Base-by-base conservation (phyloP, 1,140 invertebrate species). In the Maconellicoccus hirsutus region DNA sequence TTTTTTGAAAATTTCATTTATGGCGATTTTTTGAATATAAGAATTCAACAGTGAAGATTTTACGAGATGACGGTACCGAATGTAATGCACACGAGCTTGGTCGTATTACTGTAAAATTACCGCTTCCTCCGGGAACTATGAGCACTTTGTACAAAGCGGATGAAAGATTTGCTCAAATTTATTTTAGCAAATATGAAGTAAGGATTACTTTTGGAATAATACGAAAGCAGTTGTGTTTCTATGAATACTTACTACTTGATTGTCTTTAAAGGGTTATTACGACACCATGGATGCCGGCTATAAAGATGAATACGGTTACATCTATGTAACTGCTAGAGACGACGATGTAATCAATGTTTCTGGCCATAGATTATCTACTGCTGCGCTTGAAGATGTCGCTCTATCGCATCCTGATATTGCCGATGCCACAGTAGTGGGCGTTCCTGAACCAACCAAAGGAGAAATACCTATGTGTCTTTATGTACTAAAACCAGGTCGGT, bases 331-430 rank as follows among this genome's bases (percentile, higher is more conserved):
- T 29, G 89, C 93, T 0, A 82, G 94, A 23, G 91, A 91, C 71
- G 94, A 98, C 80, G 94, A 98, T 79, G 88, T 98, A n/a, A 96
- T 98, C 71, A 97, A 97, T 77, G 93, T 97, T 0, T 90, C 94
- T 1, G 94, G 94, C 0, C 93, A 96, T 77, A 82, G 94, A 59
- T 80, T 98, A 12, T 94, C 92, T 0, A 94, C 93, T 0, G 86
- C 89, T 0, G 90, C 90, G 0, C 78, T 98, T 8, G 94, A 97
- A 78, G 92, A 96, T 79, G 91, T 94, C 0, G 85, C 96, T 8
- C 77, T 96, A 10, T 83, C 88, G 12, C 92, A 95, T 81, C 84
- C 86, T 0, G 86, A 91, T 69, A 82, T 97, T 0, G 86, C 85
- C 0, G 94, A 96, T 75, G 88, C 89, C 0, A 88, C 91, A 0